Conservation (phyloP, 2,113 vertebrate species). For the Hydropotes inermis region DNA sequence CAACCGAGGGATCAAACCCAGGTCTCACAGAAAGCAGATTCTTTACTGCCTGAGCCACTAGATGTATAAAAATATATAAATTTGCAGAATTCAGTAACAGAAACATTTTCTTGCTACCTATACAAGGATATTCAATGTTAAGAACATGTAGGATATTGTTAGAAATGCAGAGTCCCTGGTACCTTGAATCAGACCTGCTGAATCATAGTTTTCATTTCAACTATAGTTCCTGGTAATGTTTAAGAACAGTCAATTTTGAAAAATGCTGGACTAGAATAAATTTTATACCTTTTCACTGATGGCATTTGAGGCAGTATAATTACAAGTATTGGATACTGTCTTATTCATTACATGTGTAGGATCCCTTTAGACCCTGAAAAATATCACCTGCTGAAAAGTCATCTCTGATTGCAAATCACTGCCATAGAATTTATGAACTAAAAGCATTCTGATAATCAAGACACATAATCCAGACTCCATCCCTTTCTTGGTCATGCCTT, state of each 20-base stretch:
- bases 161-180: not conserved
- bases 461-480: not conserved
- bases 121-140: accelerated
- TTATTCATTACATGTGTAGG: not conserved
- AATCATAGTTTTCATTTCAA: no score
- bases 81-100: not conserved
- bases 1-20: no score
- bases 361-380: not conserved
- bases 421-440: not conserved
- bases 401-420: not conserved
- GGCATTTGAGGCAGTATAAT: not conserved
- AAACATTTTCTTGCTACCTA: not conserved
- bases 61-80: no score
- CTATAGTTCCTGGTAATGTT: no score
- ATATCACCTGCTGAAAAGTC: not conserved
- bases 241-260: not conserved
- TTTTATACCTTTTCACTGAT: not conserved
- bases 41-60: no score
- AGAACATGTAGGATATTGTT: not conserved
- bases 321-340: not conserved
- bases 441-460: not conserved
- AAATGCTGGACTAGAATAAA: not conserved
- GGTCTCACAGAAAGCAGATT: no score
- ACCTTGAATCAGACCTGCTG: no score
- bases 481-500: not conserved